These are phyloP conservation scores for Drosophila nannoptera DNA, from an alignment of 1,140 invertebrate species.

Conservation along the genomic window DNA sequence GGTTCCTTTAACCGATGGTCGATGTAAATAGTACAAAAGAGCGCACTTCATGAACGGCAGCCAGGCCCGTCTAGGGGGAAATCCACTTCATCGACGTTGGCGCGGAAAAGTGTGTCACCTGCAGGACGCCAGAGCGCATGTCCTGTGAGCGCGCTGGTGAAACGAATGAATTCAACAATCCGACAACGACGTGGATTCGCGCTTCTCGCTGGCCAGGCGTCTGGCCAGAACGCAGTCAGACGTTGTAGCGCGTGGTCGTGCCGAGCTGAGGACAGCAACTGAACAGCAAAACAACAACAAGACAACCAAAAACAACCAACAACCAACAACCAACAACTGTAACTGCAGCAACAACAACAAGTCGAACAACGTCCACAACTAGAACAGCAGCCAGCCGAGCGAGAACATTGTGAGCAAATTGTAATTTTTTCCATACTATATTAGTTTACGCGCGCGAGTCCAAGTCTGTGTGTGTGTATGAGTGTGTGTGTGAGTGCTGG, in stretches of 20 bases:
- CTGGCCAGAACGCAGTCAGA: slow-evolving; percentile 65
- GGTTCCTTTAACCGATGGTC: slow-evolving; percentile 59
- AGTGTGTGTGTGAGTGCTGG: slow-evolving; percentile 27
- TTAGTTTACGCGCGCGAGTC: slow-evolving; percentile 53
- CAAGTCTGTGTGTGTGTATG: slow-evolving; percentile 23
- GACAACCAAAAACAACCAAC: slow-evolving; percentile 11
- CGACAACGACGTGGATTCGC: background rate
- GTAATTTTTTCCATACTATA: slow-evolving; percentile 50
- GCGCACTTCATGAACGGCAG: slow-evolving; percentile 8
- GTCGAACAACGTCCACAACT: slow-evolving; percentile 18
- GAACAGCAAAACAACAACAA: too few species aligned
- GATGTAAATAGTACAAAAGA: slow-evolving; percentile 63
- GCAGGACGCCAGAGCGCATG: slow-evolving; percentile 56
- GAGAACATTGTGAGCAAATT: slow-evolving; percentile 76
- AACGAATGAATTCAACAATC: slow-evolving; percentile 27
- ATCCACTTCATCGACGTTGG: slow-evolving; percentile 59
- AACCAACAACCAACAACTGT: slow-evolving; percentile 26
- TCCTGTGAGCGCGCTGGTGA: slow-evolving; percentile 59
- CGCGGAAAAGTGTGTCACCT: slow-evolving; percentile 74
- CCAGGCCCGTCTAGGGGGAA: slow-evolving; percentile 10
- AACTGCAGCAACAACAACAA: slow-evolving; percentile 41
- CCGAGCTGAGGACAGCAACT: slow-evolving; percentile 25
- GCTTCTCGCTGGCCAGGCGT: background rate
- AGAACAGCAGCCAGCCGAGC: slow-evolving; percentile 48
- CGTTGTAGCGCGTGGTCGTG: slow-evolving; percentile 73